These are phyloP conservation scores for Venturia canescens DNA, from an alignment of 1,140 invertebrate species.

Conservation along the genomic window DNA sequence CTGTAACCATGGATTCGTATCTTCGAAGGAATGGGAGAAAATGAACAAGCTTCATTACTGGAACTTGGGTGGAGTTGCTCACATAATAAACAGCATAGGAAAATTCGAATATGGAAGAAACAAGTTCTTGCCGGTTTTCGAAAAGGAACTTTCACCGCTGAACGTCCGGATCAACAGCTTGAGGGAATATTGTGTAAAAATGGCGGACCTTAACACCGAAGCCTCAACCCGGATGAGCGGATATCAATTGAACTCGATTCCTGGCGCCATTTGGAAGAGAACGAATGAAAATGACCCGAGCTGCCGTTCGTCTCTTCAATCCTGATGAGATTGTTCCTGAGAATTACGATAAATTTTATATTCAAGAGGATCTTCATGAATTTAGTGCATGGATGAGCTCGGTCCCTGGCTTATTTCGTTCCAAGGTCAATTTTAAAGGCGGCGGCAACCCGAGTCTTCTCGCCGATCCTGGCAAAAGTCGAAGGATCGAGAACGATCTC, in stretches of 20 bases:
- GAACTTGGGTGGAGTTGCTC: neutral
- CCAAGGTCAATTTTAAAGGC: too few species aligned
- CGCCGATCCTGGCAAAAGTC: too few species aligned
- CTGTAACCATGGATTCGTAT: too few species aligned
- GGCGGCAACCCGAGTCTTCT: too few species aligned
- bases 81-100: slow-evolving; percentile 23
- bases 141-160: neutral
- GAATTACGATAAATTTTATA: slow-evolving; percentile 11
- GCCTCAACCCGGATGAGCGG: neutral
- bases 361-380: slow-evolving; percentile 13
- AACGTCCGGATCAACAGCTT: neutral
- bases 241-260: slow-evolving; percentile 12
- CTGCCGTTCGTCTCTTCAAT: neutral
- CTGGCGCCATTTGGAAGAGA: neutral
- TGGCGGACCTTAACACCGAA: slow-evolving; percentile 1
- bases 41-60: too few species aligned
- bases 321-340: neutral
- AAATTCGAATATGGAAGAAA: neutral
- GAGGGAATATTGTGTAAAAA: slow-evolving; percentile 15
- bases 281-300: neutral
- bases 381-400: too few species aligned
- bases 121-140: slow-evolving; percentile 11
- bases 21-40: neutral
- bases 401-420: too few species aligned
- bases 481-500: too few species aligned